phyloP scores from a whole-genome alignment of 1,140 invertebrate genomes.

The Drosophila teissieri region DNA sequence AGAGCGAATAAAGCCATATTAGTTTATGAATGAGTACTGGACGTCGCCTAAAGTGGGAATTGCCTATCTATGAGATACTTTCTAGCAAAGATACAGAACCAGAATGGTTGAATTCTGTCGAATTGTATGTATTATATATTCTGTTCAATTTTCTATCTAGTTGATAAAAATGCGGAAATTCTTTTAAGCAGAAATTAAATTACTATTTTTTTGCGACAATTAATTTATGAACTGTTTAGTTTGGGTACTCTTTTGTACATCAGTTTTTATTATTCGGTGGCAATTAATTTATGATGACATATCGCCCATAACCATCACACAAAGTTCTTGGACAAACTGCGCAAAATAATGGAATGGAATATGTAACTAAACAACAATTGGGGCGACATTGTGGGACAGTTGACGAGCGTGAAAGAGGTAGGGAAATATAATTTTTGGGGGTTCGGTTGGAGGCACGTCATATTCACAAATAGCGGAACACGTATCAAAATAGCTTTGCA shows the following conservation, averaged over 20 bases:
- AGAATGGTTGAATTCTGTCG: no score
- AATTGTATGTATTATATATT: no score
- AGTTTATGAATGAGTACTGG: conserved; percentile 33
- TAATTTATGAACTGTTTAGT: conserved; percentile 36
- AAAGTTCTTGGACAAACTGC: conserved; percentile 45
- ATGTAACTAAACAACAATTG: conserved; percentile 25
- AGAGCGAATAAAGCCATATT: conserved; percentile 37
- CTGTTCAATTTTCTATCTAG: neutral
- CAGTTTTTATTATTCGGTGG: conserved; percentile 26
- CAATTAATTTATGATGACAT: conserved; percentile 76
- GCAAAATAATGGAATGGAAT: conserved; percentile 43
- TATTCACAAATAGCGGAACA: conserved; percentile 18
- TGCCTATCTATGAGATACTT: conserved; percentile 14
- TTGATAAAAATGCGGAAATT: neutral
- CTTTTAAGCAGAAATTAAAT: neutral
- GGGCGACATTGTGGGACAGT: conserved; percentile 38
- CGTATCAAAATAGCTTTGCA: conserved; percentile 25
- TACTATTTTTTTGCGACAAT: conserved; percentile 11
- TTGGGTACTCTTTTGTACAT: conserved; percentile 19
- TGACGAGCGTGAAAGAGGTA: conserved; percentile 23
- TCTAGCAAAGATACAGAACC: no score
- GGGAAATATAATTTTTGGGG: conserved; percentile 5
- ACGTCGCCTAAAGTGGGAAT: conserved; percentile 14
- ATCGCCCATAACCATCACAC: conserved; percentile 44
- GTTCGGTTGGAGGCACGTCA: conserved; percentile 43